These are phyloP conservation scores for Cariama cristata DNA, from an alignment of 2,113 vertebrate genomes.

Conservation along the genomic window DNA sequence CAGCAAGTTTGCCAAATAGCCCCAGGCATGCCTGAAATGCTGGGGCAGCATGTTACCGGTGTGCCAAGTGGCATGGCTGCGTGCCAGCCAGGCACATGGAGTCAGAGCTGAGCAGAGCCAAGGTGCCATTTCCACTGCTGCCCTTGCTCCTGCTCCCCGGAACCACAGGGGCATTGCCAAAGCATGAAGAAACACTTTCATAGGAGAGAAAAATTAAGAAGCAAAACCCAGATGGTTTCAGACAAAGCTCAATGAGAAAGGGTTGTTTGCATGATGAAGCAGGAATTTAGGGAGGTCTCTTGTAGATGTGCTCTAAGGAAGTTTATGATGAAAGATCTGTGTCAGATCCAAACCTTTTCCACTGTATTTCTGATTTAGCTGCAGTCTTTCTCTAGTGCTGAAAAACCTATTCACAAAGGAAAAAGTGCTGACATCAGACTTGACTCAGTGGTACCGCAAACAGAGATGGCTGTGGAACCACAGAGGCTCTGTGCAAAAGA, in stretches of 20 bases:
- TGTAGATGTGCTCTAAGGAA: not conserved
- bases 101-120: not conserved
- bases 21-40: not conserved
- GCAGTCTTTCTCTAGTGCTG: not conserved
- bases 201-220: not conserved
- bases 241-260: not conserved
- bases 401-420: not conserved
- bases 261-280: not conserved
- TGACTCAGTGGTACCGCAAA: not conserved
- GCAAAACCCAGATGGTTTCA: not conserved
- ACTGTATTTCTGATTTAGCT: not conserved
- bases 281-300: not conserved
- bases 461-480: not conserved
- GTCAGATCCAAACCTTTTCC: not conserved
- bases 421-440: not conserved
- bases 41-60: not conserved
- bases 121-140: rapidly evolving
- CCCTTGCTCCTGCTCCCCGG: not conserved
- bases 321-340: not conserved
- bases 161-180: not conserved
- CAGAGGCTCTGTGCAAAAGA: not conserved
- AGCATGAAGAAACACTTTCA: not conserved
- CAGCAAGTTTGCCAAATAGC: not conserved
- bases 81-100: not conserved
- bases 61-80: not conserved